phyloP scores from a whole-genome alignment of 2,113 vertebrate species.

The Trichechus manatus region DNA sequence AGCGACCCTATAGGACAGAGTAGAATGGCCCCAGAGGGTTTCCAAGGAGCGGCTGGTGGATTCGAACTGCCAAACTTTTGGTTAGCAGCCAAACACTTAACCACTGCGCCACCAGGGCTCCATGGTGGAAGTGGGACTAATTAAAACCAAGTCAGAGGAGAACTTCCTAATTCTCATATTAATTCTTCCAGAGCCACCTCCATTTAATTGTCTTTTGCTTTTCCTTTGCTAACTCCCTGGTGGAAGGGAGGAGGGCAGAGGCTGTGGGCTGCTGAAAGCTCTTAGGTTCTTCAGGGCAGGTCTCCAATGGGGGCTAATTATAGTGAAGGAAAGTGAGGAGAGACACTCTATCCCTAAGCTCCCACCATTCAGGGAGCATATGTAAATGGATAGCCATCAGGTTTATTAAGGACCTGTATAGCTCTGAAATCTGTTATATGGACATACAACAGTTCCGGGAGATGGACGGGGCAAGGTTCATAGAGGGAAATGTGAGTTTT shows the following conservation, averaged over 20 bases:
- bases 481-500: constrained; percentile 33
- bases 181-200: constrained; percentile 64
- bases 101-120: no score
- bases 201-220: constrained; percentile 67
- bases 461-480: not conserved
- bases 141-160: constrained; percentile 72
- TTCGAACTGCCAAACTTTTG: no score
- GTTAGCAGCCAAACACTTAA: no score
- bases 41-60: no score
- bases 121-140: constrained; percentile 50
- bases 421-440: constrained; percentile 39
- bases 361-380: not conserved
- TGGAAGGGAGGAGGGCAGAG: not conserved
- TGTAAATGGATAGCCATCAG: not conserved
- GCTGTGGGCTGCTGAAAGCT: constrained; percentile 45
- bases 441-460: not conserved
- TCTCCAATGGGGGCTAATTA: constrained; percentile 32
- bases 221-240: constrained; percentile 14
- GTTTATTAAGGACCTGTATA: not conserved
- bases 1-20: no score
- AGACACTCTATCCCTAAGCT: not conserved
- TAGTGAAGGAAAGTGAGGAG: constrained; percentile 49
- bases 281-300: not conserved
- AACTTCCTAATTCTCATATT: constrained; percentile 71
- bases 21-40: no score